Conservation (phyloP, 1,140 invertebrate species). For the Drosophila equinoxialis region DNA sequence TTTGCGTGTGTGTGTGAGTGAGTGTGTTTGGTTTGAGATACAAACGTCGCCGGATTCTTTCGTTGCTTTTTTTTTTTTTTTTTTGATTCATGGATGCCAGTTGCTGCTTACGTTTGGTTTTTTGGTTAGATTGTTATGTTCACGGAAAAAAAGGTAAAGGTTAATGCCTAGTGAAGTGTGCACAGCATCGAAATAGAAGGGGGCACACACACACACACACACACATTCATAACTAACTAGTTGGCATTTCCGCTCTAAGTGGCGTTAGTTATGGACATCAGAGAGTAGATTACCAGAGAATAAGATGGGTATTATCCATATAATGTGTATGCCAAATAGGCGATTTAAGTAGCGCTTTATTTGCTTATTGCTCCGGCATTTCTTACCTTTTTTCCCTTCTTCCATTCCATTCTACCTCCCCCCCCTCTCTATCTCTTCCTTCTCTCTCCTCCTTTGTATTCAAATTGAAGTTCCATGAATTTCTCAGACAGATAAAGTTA, state of each 20-base stretch:
- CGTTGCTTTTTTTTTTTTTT: conserved; percentile 28
- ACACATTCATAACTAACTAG: conserved; percentile 36
- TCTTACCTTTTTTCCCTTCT: not conserved
- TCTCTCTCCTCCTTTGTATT: not conserved
- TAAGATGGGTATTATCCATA: conserved; percentile 9
- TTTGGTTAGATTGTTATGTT: conserved; percentile 58
- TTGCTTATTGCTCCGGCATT: not conserved
- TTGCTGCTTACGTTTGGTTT: conserved; percentile 34
- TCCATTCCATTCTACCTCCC: not conserved
- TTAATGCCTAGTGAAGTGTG: conserved; percentile 80
- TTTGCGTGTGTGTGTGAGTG: not conserved
- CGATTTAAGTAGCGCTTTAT: conserved; percentile 20
- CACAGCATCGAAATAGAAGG: conserved; percentile 61
- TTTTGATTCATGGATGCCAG: conserved; percentile 74
- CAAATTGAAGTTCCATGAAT: not conserved
- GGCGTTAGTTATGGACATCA: conserved; percentile 47
- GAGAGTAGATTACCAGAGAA: conserved; percentile 32
- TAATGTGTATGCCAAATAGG: conserved; percentile 29
- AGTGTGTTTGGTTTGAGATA: conserved; percentile 51
- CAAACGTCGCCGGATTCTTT: conserved; percentile 73
- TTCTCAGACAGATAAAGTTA: not conserved
- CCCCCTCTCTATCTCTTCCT: not conserved
- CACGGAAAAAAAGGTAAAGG: conserved; percentile 70
- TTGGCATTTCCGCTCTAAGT: conserved; percentile 67
- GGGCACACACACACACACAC: conserved; percentile 24